Percentiles rank a stretch among this genome's conserved stretches.
Conservation (phyloP, 2,888 invertebrate species). For the Rotaria macrura region DNA sequence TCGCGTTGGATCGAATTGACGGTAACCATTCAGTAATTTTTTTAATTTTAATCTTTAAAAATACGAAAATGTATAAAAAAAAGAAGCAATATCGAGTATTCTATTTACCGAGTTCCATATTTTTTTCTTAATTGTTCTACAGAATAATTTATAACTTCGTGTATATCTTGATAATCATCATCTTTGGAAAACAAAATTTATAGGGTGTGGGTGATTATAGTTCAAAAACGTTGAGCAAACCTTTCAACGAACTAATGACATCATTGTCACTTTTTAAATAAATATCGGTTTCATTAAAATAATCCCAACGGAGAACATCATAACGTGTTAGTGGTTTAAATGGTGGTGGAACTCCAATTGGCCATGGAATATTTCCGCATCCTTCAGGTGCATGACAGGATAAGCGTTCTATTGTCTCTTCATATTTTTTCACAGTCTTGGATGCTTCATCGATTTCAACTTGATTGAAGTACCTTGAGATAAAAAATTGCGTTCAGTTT, state of each 20-base stretch:
- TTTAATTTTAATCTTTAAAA: slow-evolving; percentile 46
- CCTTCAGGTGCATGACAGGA: slow-evolving; percentile 52
- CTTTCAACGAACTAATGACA: slow-evolving; percentile 58
- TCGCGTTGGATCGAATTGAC: slow-evolving; percentile 67
- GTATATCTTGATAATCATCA: slow-evolving; percentile 55
- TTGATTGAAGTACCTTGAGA: slow-evolving; percentile 37
- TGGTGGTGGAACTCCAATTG: slow-evolving; percentile 57
- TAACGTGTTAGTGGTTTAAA: slow-evolving; percentile 65
- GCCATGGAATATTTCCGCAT: slow-evolving; percentile 57
- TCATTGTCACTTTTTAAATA: slow-evolving; percentile 70
- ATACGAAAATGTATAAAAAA: background rate
- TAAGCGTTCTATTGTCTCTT: slow-evolving; percentile 51
- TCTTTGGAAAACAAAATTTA: no score
- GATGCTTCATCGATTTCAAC: slow-evolving; percentile 47
- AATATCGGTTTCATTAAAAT: slow-evolving; percentile 71
- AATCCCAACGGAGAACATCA: slow-evolving; percentile 74
- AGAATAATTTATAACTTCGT: slow-evolving; percentile 57
- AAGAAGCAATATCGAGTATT: background rate
- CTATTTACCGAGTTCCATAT: background rate
- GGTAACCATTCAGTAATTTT: slow-evolving; percentile 59
- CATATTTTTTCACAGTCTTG: slow-evolving; percentile 50
- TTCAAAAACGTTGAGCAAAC: no score
- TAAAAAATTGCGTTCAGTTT: no score
- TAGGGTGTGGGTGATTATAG: no score
- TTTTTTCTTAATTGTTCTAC: slow-evolving; percentile 33